Base-by-base conservation (phyloP, 2,113 vertebrate species). In the Scomber scombrus region DNA sequence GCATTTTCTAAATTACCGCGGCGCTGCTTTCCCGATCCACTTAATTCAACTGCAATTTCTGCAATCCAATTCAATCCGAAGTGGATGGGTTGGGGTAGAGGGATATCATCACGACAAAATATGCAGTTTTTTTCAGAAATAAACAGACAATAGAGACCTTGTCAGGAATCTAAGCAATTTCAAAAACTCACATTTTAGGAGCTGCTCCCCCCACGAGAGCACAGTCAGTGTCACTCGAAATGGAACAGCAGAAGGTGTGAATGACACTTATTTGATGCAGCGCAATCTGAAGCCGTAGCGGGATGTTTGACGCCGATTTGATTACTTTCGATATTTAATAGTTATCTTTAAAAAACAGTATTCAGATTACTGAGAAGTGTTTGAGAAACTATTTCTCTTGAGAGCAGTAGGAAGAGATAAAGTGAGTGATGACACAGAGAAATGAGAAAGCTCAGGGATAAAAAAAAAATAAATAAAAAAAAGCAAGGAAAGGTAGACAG, bases 41-140 rank as follows among this genome's bases (percentile, higher is more conserved):
- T 83, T 78, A 72, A 83, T 85, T 81, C 73, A 72, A n/a, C 76
- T 45, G 76, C 66, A 81, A 78, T 83, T 85, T 47, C 85, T 52
- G 63, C 64, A 0, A 76, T 86, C 52, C 76, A 74, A 67, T 75
- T 31, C 82, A 78, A 78, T 82, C 34, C 57, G 70, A 14, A 87
- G 72, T 3, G 1, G 64, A 71, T 11, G 54, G 19, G 40, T 50
- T 11, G 49, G 62, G 62, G 76, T 16, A 5, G 63, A 55, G 55
- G 64, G 45, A 18, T n/a, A 46, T 68, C 54, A 23, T 21, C 43
- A 3, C 56, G 3, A 43, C 18, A 12, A 65, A 57, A 72, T 58
- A 29, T 23, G 72, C 81, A 85, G 78, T 9, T 81, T 78, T 73
- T 61, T 76, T 16, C 49, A 21, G 60, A 56, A 75, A 82, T 71